Conservation (phyloP, 2,797 vertebrate genomes). For the Neosilurus mollespiculum region DNA sequence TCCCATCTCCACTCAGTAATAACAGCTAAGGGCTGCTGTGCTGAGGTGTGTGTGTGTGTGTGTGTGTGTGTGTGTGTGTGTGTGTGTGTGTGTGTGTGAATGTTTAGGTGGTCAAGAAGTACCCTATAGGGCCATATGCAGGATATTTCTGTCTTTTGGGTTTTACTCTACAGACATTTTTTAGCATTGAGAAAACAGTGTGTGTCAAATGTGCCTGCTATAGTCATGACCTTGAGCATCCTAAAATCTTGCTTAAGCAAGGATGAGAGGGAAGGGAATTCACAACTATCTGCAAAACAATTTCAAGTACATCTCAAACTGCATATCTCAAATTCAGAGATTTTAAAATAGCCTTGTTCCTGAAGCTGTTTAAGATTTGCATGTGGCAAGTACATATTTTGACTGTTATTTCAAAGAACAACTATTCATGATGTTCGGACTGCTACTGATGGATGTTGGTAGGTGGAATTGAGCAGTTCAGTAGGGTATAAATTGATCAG, state of each 20-base stretch:
- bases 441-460: background rate
- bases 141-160: slow-evolving; percentile 36
- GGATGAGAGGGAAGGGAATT: background rate
- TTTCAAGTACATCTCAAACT: slow-evolving; percentile 9
- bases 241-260: slow-evolving; percentile 22
- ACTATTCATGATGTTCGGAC: too few species aligned
- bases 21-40: slow-evolving; percentile 44
- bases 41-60: background rate
- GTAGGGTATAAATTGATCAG: background rate
- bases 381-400: background rate
- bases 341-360: slow-evolving; percentile 1
- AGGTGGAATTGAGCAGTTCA: background rate
- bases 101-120: background rate
- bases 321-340: slow-evolving; percentile 1
- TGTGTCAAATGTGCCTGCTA: slow-evolving; percentile 30
- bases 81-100: slow-evolving; percentile 5
- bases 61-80: background rate
- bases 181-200: slow-evolving; percentile 8
- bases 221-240: slow-evolving; percentile 30
- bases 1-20: slow-evolving; percentile 44
- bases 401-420: background rate
- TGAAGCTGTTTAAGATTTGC: background rate
- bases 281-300: slow-evolving; percentile 20
- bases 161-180: slow-evolving; percentile 29
- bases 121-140: background rate